phyloP scores from a whole-genome alignment of 2,797 vertebrate species.

The Leuciscus waleckii region DNA sequence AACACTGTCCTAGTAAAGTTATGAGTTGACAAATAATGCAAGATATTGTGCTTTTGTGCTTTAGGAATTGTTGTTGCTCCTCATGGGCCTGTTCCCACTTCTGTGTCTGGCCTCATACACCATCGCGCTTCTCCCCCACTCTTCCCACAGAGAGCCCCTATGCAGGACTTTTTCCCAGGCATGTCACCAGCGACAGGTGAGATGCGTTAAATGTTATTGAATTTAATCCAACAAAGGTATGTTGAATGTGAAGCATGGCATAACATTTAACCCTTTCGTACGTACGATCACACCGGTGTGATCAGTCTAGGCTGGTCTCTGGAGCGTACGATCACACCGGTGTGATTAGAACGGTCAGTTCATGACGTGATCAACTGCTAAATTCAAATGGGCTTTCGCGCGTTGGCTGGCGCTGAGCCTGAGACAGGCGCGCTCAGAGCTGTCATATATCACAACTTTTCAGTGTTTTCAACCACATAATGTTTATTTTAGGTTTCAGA shows the following conservation, averaged over 20 bases:
- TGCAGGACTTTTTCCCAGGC: slow-evolving; percentile 87
- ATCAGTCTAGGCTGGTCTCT: no score
- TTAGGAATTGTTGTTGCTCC: slow-evolving; percentile 90
- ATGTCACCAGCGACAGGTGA: slow-evolving; percentile 86
- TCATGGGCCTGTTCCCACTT: slow-evolving; percentile 69
- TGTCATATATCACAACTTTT: no score
- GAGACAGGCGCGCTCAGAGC: no score
- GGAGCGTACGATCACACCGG: no score
- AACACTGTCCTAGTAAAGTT: background rate
- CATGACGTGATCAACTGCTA: no score
- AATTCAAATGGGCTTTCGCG: no score
- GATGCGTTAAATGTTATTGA: background rate
- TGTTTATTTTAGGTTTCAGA: no score
- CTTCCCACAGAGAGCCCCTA: slow-evolving; percentile 87
- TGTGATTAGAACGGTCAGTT: no score
- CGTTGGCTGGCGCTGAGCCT: no score
- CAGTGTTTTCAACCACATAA: no score
- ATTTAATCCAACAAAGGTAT: background rate
- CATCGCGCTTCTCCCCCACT: slow-evolving; percentile 90
- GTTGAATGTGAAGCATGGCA: background rate
- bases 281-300: no score
- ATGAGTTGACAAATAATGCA: background rate
- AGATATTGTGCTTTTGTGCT: slow-evolving; percentile 53
- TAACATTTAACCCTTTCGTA: background rate
- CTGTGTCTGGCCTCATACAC: slow-evolving; percentile 76